phyloP scores from a whole-genome alignment of 1,140 invertebrate genomes.

The Cotesia vestalis region DNA sequence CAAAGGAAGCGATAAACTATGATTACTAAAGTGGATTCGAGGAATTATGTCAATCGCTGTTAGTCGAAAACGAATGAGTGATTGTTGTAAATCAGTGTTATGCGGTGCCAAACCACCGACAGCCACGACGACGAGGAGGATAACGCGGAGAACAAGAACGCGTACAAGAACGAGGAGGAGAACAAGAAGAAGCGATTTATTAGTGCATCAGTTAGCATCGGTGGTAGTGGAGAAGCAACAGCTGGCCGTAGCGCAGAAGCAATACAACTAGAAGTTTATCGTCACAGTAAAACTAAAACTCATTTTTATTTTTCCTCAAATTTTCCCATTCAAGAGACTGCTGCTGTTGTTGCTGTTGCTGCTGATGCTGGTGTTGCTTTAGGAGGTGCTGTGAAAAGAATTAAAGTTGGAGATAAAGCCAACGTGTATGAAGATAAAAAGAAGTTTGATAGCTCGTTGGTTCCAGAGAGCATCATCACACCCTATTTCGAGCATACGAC shows the following conservation, averaged over 20 bases:
- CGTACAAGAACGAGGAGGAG: constrained; percentile 27
- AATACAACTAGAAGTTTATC: constrained; percentile 9
- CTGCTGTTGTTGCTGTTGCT: neutral
- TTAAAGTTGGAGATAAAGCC: neutral
- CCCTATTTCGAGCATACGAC: constrained; percentile 28
- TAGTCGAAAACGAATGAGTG: constrained; percentile 51
- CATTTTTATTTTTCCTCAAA: neutral
- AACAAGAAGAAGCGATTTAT: constrained; percentile 23
- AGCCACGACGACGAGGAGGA: constrained; percentile 29
- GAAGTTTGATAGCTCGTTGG: constrained; percentile 25
- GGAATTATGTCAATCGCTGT: constrained; percentile 54
- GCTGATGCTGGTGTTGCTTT: too few species aligned
- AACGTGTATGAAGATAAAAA: neutral
- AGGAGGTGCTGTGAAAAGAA: neutral
- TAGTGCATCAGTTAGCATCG: neutral
- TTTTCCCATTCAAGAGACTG: neutral
- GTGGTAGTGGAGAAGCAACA: constrained; percentile 28
- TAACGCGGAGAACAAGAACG: constrained; percentile 30
- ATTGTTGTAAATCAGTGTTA: constrained; percentile 45
- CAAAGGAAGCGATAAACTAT: constrained; percentile 35
- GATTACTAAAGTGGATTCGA: constrained; percentile 41
- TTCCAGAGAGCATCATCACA: constrained; percentile 16
- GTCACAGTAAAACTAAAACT: neutral
- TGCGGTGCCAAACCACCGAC: constrained; percentile 49
- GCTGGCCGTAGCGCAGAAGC: constrained; percentile 20